Percentiles rank a stretch among this genome's conserved stretches.
Evolutionary conservation across 2,888 invertebrate species (phyloP).

Genomic region (Bembecia ichneumoniformis): DNA sequence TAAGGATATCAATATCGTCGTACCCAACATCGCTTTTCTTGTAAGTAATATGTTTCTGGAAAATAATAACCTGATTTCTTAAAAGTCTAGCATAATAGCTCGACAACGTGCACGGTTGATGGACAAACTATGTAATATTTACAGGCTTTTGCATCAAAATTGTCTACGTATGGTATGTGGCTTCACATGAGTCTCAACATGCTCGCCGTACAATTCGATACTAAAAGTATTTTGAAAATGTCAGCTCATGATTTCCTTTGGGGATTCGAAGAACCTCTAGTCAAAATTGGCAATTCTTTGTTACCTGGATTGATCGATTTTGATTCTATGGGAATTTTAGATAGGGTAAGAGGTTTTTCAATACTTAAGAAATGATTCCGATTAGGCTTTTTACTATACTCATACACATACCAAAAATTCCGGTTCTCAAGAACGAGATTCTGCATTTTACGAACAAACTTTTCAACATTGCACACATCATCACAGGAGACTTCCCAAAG

Average conservation of each 20-base stretch:
- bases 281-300: constrained; percentile 76
- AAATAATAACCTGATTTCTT: background rate
- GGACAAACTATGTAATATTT: constrained; percentile 7
- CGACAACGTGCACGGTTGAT: no score
- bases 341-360: constrained; percentile 74
- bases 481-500: no score
- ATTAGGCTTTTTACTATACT: background rate
- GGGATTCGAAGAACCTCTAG: constrained; percentile 85
- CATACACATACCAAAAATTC: no score
- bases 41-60: constrained; percentile 58
- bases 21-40: constrained; percentile 81
- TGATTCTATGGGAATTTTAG: constrained; percentile 80
- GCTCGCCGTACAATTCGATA: constrained; percentile 66
- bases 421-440: no score
- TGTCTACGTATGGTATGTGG: constrained; percentile 65
- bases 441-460: no score
- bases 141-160: constrained; percentile 72
- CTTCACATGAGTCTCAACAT: constrained; percentile 75
- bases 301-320: constrained; percentile 82
- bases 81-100: no score
- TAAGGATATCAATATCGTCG: constrained; percentile 67
- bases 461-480: no score
- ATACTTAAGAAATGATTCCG: background rate
- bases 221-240: constrained; percentile 75
- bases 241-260: constrained; percentile 81